Evolutionary conservation across 2,888 invertebrate genomes (phyloP).

Genomic region (Pristionchus maxplancki): DNA sequence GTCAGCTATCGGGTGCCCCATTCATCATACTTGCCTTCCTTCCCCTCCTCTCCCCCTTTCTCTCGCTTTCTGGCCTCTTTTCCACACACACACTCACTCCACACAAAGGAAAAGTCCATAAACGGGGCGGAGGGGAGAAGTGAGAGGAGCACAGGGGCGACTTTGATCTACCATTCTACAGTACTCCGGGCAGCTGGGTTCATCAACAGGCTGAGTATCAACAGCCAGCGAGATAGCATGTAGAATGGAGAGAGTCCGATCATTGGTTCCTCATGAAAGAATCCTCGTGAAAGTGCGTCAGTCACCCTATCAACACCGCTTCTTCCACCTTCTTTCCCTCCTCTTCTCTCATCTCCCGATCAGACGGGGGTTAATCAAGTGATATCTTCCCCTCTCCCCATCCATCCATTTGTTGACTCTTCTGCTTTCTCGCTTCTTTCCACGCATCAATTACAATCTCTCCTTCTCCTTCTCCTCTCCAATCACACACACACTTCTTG

Average conservation of each 20-base stretch:
- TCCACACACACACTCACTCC: background rate
- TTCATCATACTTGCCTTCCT: conserved; percentile 42
- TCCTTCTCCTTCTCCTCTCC: conserved; percentile 36
- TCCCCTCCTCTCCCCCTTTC: background rate
- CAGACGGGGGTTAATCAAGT: conserved; percentile 47
- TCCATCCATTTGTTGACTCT: conserved; percentile 7
- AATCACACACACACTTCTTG: conserved; percentile 39
- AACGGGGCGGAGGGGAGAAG: background rate
- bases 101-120: conserved; percentile 44
- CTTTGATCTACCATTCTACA: conserved; percentile 46
- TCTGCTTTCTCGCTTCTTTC: conserved; percentile 45
- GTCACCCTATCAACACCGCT: conserved; percentile 2
- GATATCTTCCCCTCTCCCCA: conserved; percentile 27
- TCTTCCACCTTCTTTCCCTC: conserved; percentile 19
- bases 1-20: conserved; percentile 29
- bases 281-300: too few relatives aligned
- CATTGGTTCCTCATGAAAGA: background rate
- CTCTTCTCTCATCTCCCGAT: conserved; percentile 24
- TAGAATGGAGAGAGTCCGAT: background rate
- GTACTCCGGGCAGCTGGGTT: background rate
- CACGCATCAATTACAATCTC: conserved; percentile 37
- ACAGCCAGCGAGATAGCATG: background rate
- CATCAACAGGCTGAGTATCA: background rate
- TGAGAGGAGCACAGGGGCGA: background rate
- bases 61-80: conserved; percentile 24